Evolutionary conservation across 1,140 invertebrate species (phyloP), one percentile per base, ranked within the genome.

Genomic region (Carcinoscorpius rotundicauda): DNA sequence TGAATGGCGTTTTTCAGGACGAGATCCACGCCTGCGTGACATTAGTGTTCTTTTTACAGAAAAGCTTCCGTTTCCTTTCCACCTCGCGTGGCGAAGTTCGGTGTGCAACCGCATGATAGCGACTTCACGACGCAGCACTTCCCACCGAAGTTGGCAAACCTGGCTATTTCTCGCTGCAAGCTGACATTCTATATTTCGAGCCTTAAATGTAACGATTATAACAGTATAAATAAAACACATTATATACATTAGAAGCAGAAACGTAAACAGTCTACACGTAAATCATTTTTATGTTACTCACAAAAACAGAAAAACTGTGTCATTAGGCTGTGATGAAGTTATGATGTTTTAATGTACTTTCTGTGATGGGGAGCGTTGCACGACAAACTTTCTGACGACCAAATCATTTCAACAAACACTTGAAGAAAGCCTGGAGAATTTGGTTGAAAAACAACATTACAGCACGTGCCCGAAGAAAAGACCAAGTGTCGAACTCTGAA

Each of bases 111-210:
- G 63, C 8, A 65, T 57, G 5, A 52, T 62, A n/a, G 66, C 64
- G 4, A 68, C 51, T n/a, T 68, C 67, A 5, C 67, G 57, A 52
- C 66, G 64, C 11, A 68, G 29, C n/a, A 68, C 51, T 29, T 68
- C 67, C 67, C 67, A 68, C 10, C 60, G 57, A 51, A 68, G 49
- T 8, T 66, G 67, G 29, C 67, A 61, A 48, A 68, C 62, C 48
- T 68, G 67, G 0, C 55, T 56, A 2, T 58, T 64, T 49, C 63
- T 65, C 11, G 29, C 10, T 5, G 58, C 29, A 11, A 68, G 55
- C 4, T 51, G 61, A 6, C 61, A 29, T 6, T 68, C 61, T 5
- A 68, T 11, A 9, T 68, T 59, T 52, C 53, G 61, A n/a, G 67
- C 62, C 67, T 68, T 29, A 29, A 29, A 29, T 29, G 2, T 29